Conservation (phyloP, 1,140 invertebrate genomes). For the Drosophila baimaii region DNA sequence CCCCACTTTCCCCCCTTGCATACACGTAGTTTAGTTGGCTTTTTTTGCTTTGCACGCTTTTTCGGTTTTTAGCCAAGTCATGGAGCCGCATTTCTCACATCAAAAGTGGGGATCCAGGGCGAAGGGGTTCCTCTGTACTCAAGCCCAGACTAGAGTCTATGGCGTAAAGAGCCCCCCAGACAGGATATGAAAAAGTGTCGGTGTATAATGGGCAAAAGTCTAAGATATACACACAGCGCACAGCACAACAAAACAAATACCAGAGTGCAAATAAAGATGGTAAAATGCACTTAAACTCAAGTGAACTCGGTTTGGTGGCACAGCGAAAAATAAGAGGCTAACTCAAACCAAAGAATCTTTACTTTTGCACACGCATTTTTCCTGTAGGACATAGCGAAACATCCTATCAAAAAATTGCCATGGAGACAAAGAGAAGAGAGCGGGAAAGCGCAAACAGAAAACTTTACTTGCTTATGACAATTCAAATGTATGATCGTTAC, state of each 20-base stretch:
- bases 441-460: too few relatives aligned
- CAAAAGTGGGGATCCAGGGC: constrained; percentile 9
- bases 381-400: too few relatives aligned
- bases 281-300: constrained; percentile 79
- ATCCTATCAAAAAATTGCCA: too few relatives aligned
- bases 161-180: constrained; percentile 47
- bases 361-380: too few relatives aligned
- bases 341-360: background rate
- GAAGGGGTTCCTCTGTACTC: constrained; percentile 45
- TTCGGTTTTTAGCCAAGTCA: constrained; percentile 79
- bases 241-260: constrained; percentile 65
- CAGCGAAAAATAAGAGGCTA: constrained; percentile 2
- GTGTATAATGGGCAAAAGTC: constrained; percentile 69
- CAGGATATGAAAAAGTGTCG: constrained; percentile 82
- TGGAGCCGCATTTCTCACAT: constrained; percentile 72
- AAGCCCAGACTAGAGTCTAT: constrained; percentile 47
- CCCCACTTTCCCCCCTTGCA: constrained; percentile 8
- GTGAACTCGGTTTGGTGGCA: constrained; percentile 53
- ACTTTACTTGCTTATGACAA: too few relatives aligned
- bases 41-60: constrained; percentile 73
- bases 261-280: constrained; percentile 77
- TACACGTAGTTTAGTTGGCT: constrained; percentile 66
- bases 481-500: too few relatives aligned
- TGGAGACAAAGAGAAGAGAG: too few relatives aligned
- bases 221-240: constrained; percentile 37